Evolutionary conservation across 2,888 invertebrate genomes (phyloP).

Genomic region (Gisinianus flammeolus): DNA sequence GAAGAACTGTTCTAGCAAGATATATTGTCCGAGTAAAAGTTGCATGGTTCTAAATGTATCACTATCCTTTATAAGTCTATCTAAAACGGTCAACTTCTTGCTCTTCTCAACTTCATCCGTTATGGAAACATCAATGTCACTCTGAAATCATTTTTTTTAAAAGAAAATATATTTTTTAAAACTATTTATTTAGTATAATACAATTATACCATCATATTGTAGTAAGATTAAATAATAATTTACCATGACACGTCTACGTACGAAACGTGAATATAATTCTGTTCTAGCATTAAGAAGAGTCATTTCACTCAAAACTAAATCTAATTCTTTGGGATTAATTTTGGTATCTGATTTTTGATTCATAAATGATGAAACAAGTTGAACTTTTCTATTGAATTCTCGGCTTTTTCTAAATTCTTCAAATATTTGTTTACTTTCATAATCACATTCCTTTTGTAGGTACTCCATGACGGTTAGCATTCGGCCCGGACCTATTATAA

Average conservation of each 20-base stretch:
- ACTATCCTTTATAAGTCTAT: constrained; percentile 73
- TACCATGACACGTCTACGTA: constrained; percentile 77
- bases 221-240: constrained; percentile 54
- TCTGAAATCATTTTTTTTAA: constrained; percentile 63
- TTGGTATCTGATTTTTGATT: constrained; percentile 55
- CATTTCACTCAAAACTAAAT: constrained; percentile 86
- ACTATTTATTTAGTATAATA: no score
- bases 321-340: constrained; percentile 80
- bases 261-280: constrained; percentile 89
- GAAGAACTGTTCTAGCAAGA: constrained; percentile 91
- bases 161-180: no score
- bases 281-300: constrained; percentile 88
- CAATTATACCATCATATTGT: no score
- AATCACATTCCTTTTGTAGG: constrained; percentile 81
- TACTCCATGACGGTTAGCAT: constrained; percentile 74
- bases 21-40: constrained; percentile 83
- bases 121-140: constrained; percentile 70
- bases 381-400: constrained; percentile 69
- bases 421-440: constrained; percentile 68
- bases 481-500: constrained; percentile 69
- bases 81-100: constrained; percentile 65
- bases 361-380: constrained; percentile 69
- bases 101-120: constrained; percentile 65
- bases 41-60: constrained; percentile 79
- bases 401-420: constrained; percentile 76